Conservation (phyloP, 2,888 invertebrate species). For the Heliconius aoede region DNA sequence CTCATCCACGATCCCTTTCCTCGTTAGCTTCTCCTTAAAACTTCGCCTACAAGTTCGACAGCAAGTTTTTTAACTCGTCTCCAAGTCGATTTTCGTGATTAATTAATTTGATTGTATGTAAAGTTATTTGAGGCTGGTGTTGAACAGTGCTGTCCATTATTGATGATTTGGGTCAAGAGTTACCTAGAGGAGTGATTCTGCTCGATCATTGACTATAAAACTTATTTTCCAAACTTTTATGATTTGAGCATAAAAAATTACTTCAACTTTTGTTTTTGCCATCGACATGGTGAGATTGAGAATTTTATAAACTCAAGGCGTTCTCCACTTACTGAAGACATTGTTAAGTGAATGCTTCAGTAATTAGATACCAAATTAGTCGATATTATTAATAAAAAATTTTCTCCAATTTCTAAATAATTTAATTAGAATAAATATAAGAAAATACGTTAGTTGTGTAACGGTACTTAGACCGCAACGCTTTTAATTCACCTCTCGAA, state of each 20-base stretch:
- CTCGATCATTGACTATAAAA: conserved; percentile 70
- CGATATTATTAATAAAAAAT: too few relatives aligned
- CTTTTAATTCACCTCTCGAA: conserved; percentile 68
- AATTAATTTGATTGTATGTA: conserved; percentile 82
- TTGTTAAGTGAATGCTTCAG: too few relatives aligned
- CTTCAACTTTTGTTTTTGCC: neutral
- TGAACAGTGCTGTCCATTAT: conserved; percentile 62
- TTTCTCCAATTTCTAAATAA: conserved; percentile 38
- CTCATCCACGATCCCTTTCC: conserved; percentile 72
- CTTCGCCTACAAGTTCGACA: conserved; percentile 68
- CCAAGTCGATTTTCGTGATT: conserved; percentile 76
- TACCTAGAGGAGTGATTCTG: conserved; percentile 59
- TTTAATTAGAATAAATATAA: conserved; percentile 72
- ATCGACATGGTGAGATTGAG: neutral
- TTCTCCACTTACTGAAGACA: too few relatives aligned
- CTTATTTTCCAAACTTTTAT: neutral
- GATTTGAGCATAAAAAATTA: neutral
- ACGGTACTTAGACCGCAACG: conserved; percentile 66
- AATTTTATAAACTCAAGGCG: neutral
- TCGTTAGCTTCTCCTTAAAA: conserved; percentile 82
- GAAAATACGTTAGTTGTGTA: conserved; percentile 66
- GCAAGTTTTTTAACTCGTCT: conserved; percentile 77
- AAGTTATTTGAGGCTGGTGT: conserved; percentile 73
- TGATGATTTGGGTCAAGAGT: conserved; percentile 74
- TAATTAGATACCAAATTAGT: too few relatives aligned